A percentile compares a stretch with the other conserved stretches of the same genome.
Evolutionary conservation across 2,888 invertebrate genomes (phyloP).

Genomic region (Junonia oenone): DNA sequence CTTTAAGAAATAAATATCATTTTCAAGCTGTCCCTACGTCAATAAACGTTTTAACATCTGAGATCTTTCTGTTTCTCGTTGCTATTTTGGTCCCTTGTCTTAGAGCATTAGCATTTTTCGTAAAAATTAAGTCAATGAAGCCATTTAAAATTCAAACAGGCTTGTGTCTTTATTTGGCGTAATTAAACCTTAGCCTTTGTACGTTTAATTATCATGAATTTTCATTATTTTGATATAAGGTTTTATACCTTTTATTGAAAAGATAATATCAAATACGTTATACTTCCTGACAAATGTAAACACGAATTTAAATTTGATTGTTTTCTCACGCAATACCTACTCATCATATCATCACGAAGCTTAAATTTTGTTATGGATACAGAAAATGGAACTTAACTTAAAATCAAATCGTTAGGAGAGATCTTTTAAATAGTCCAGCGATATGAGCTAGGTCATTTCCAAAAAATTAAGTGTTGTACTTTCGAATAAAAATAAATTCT

Average conservation of each 20-base stretch:
- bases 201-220: not conserved
- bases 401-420: not conserved
- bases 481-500: too few species aligned
- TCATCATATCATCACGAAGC: too few species aligned
- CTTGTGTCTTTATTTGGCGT: conserved; percentile 6
- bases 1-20: not conserved
- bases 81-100: conserved; percentile 8
- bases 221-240: not conserved
- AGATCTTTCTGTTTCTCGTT: not conserved
- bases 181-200: not conserved
- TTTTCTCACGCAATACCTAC: too few species aligned
- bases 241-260: not conserved
- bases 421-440: too few species aligned
- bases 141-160: conserved; percentile 22
- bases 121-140: conserved; percentile 13
- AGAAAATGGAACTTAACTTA: not conserved
- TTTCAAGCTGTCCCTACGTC: not conserved
- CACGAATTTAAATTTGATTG: too few species aligned
- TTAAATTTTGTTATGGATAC: not conserved
- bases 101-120: conserved; percentile 22
- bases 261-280: not conserved
- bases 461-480: too few species aligned
- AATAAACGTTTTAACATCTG: not conserved
- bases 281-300: too few species aligned
- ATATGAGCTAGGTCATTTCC: too few species aligned